Conservation (phyloP, 2,797 vertebrate species). For the Pteropus rufus region DNA sequence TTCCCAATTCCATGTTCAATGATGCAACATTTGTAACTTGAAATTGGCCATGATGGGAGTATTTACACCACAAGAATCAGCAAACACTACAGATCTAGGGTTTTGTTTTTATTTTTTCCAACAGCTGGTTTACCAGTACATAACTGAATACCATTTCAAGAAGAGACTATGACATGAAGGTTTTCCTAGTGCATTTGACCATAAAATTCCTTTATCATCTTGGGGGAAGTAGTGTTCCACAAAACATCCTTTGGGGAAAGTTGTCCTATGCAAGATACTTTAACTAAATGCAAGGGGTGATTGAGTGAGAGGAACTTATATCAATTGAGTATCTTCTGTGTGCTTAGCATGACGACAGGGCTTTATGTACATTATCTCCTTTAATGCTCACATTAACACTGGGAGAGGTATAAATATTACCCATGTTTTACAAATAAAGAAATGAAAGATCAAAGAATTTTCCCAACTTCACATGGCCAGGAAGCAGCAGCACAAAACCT, state of each 20-base stretch:
- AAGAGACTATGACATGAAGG: neutral
- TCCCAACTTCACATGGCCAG: neutral
- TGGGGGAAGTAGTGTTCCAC: neutral
- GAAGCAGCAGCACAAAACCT: neutral
- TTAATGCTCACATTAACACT: neutral
- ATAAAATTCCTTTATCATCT: neutral
- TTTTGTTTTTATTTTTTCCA: neutral
- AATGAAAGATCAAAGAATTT: neutral
- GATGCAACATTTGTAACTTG: neutral
- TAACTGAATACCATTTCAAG: neutral
- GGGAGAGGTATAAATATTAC: neutral
- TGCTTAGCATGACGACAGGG: neutral
- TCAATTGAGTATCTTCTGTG: neutral
- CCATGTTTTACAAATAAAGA: neutral
- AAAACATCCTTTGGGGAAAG: neutral
- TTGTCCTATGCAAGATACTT: neutral
- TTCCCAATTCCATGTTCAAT: neutral
- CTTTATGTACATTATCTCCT: neutral
- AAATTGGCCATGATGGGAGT: neutral
- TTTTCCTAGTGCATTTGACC: slow-evolving; percentile 31
- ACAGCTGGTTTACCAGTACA: neutral
- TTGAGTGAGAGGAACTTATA: neutral
- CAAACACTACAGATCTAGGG: neutral
- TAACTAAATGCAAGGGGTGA: neutral
- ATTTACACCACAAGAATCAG: neutral